phyloP scores from a whole-genome alignment of 2,797 vertebrate genomes.

The Streptopelia turtur region DNA sequence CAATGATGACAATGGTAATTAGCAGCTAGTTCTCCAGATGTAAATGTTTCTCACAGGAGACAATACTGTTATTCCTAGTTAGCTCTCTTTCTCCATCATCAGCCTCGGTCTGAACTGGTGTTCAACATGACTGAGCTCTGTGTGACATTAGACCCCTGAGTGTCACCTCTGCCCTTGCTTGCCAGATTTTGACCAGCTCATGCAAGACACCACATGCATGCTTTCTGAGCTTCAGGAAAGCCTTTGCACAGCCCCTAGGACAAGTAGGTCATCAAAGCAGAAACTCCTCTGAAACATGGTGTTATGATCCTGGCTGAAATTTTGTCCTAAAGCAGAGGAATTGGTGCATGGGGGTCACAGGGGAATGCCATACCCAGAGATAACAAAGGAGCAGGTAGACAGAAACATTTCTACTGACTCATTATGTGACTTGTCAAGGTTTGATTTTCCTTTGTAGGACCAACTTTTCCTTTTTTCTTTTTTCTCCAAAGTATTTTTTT shows the following conservation, averaged over 20 bases:
- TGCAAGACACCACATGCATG: fast-evolving
- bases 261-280: background rate
- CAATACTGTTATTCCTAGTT: background rate
- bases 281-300: background rate
- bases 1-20: background rate
- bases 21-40: background rate
- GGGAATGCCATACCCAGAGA: background rate
- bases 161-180: background rate
- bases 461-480: background rate
- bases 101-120: background rate
- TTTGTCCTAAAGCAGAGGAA: background rate
- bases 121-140: background rate
- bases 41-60: background rate
- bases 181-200: background rate
- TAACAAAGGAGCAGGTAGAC: background rate
- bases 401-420: background rate
- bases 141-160: background rate
- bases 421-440: background rate
- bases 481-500: background rate
- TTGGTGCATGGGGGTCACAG: fast-evolving
- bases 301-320: background rate
- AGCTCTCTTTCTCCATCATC: background rate
- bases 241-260: background rate
- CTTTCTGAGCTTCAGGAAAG: background rate
- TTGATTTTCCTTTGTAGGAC: background rate